A percentile compares a stretch with the other conserved stretches of the same genome.
Evolutionary conservation across 1,140 invertebrate genomes (phyloP).

Genomic region (Linepithema humile): DNA sequence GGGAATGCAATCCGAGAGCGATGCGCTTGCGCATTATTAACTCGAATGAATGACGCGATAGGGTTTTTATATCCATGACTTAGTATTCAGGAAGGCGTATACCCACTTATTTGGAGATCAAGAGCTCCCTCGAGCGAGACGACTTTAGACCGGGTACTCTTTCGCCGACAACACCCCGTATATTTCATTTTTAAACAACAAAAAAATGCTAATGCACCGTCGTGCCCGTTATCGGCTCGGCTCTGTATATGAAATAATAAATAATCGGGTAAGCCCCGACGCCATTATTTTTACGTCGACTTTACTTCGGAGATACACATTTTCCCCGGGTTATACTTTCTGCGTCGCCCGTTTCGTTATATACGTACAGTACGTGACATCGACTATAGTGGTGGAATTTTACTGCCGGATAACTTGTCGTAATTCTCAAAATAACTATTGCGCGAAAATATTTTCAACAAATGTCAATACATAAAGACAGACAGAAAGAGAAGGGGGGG

Average conservation of each 20-base stretch:
- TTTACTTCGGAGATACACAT: constrained; percentile 77
- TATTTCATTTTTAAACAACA: constrained; percentile 85
- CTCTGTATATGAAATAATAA: constrained; percentile 83
- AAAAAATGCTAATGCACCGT: constrained; percentile 83
- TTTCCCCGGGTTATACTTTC: constrained; percentile 75
- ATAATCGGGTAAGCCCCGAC: constrained; percentile 80
- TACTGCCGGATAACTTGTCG: constrained; percentile 55
- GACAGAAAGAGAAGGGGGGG: too few species aligned
- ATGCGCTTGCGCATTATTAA: constrained; percentile 31
- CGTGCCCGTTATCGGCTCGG: constrained; percentile 79
- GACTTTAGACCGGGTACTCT: constrained; percentile 76
- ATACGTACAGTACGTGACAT: constrained; percentile 71
- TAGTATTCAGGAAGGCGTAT: constrained; percentile 82
- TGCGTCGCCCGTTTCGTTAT: constrained; percentile 66
- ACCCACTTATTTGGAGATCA: constrained; percentile 84
- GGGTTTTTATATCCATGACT: constrained; percentile 65
- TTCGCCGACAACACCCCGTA: constrained; percentile 77
- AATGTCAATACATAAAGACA: background rate
- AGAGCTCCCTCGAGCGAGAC: constrained; percentile 75
- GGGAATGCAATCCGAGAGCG: background rate
- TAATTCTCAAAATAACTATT: constrained; percentile 35
- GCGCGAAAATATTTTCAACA: constrained; percentile 34
- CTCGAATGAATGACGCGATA: constrained; percentile 30
- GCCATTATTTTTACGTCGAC: constrained; percentile 81
- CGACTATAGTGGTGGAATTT: constrained; percentile 51